Conservation (phyloP, 2,113 vertebrate genomes). For the Helogale parvula region DNA sequence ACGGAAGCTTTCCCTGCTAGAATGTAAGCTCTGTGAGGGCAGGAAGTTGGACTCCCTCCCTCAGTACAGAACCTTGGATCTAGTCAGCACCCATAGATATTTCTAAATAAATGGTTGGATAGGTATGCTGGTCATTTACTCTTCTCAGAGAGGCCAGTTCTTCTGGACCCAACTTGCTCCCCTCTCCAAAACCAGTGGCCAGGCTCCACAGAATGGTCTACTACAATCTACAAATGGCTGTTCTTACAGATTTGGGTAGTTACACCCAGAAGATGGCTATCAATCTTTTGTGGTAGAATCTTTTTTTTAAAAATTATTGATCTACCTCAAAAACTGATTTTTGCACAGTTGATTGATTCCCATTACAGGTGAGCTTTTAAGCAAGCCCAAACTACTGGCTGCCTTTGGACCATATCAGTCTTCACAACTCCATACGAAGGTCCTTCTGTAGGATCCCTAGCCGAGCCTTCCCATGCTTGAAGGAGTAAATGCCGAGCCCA, state of each 20-base stretch:
- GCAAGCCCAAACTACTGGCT: neutral
- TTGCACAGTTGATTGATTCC: neutral
- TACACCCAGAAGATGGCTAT: neutral
- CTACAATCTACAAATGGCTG: neutral
- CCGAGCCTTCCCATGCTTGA: neutral
- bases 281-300: neutral
- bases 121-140: neutral
- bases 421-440: neutral
- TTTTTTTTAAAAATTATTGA: neutral
- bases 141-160: neutral
- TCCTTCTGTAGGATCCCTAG: neutral
- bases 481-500: neutral
- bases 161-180: neutral
- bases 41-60: neutral
- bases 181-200: neutral
- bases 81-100: neutral
- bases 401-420: neutral
- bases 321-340: neutral
- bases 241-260: neutral
- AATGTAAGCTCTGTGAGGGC: neutral
- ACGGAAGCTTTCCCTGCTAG: neutral
- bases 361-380: neutral
- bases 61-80: neutral
- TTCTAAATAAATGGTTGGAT: neutral
- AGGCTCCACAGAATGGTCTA: neutral